Evolutionary conservation across 1,140 invertebrate genomes (phyloP).

Genomic region (Papilio helenus): DNA sequence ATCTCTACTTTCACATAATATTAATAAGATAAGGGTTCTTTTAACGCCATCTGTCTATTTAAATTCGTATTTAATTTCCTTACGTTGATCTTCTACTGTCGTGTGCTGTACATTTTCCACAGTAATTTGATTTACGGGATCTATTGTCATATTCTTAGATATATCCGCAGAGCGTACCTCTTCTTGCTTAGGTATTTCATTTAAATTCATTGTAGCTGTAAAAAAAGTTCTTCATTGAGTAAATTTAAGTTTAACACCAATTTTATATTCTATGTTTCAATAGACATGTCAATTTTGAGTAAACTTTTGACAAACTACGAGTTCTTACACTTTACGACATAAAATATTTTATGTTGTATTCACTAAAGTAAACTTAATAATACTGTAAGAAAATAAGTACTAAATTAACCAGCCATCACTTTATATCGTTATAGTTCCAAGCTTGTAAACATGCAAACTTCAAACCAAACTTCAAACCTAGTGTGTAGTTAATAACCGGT

Average conservation of each 20-base stretch:
- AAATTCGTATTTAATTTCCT: not conserved
- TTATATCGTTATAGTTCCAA: not conserved
- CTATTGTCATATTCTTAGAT: not conserved
- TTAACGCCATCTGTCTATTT: not conserved
- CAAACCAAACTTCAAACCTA: not conserved
- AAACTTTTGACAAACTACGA: not conserved
- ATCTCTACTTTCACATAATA: not conserved
- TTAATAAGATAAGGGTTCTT: not conserved
- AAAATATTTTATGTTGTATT: not conserved
- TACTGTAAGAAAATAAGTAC: not conserved
- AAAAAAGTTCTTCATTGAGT: not conserved
- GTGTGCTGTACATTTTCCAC: slow-evolving; percentile 13
- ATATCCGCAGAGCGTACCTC: slow-evolving; percentile 1
- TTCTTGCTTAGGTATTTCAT: slow-evolving; percentile 25
- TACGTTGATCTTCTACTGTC: slow-evolving; percentile 9
- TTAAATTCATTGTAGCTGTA: slow-evolving; percentile 29
- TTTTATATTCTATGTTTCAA: not conserved
- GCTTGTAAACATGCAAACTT: not conserved
- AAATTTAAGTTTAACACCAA: not conserved
- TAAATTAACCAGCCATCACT: not conserved
- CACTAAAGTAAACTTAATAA: not conserved
- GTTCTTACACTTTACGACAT: no score
- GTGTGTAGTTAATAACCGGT: not conserved
- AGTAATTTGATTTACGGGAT: not conserved
- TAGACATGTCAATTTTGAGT: not conserved